Percentiles rank a stretch among this genome's conserved stretches.
Evolutionary conservation across 2,888 invertebrate genomes (phyloP).

Genomic region (Aphodius granarius): DNA sequence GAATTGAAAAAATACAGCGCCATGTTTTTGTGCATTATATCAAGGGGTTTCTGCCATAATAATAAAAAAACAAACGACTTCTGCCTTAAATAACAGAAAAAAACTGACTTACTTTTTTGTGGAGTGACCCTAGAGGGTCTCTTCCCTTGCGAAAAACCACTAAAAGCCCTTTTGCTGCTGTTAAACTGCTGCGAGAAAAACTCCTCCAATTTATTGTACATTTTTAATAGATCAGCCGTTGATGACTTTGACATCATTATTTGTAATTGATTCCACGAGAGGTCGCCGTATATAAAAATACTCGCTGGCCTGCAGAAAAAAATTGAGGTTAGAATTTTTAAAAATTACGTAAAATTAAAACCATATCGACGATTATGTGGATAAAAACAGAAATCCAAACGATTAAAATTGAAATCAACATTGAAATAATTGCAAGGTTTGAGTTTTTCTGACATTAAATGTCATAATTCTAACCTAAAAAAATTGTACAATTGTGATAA

Average conservation of each 20-base stretch:
- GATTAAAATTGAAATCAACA: no score
- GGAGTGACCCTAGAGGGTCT: slow-evolving; percentile 45
- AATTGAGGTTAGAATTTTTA: background rate
- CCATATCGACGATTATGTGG: no score
- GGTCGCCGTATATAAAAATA: slow-evolving; percentile 89
- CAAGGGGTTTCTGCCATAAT: no score
- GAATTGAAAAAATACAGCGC: background rate
- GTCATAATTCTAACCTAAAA: background rate
- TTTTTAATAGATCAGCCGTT: slow-evolving; percentile 94
- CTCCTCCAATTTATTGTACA: slow-evolving; percentile 94
- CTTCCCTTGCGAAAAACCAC: slow-evolving; percentile 46
- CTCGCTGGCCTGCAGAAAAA: slow-evolving; percentile 70
- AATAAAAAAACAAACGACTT: background rate
- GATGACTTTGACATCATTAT: slow-evolving; percentile 96
- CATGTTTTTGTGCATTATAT: no score
- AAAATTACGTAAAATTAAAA: no score
- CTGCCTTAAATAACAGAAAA: no score
- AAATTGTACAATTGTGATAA: background rate
- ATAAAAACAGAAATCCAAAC: no score
- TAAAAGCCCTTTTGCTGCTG: slow-evolving; percentile 88
- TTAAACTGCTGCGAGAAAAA: slow-evolving; percentile 98
- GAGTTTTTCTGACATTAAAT: no score
- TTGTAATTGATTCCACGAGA: slow-evolving; percentile 95
- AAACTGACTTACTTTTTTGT: slow-evolving; percentile 46
- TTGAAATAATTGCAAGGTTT: no score